A percentile compares a stretch with the other conserved stretches of the same genome.
Evolutionary conservation across 2,797 vertebrate species (phyloP).

Genomic region (Ceryle rudis): DNA sequence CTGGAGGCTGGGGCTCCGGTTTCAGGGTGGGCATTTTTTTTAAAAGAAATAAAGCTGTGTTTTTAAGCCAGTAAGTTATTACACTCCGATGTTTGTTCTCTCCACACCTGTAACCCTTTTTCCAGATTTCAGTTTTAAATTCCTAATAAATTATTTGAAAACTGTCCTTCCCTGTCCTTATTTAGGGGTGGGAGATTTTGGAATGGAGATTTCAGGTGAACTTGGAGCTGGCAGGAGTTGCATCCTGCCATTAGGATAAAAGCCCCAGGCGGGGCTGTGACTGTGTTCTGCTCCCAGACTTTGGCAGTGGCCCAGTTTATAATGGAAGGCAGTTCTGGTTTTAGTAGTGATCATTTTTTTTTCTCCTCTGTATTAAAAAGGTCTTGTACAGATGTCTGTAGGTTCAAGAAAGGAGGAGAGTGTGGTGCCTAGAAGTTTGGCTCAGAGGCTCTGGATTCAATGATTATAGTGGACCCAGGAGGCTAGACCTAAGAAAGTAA

Average conservation of each 20-base stretch:
- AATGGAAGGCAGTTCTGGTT: background rate
- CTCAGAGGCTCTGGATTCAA: background rate
- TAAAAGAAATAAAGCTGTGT: conserved; percentile 80
- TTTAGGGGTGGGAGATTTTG: background rate
- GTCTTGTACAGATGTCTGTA: background rate
- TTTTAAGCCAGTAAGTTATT: conserved; percentile 86
- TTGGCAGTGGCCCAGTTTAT: background rate
- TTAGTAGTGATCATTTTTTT: background rate
- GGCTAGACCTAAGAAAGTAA: background rate
- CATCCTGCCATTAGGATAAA: background rate
- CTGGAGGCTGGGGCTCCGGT: conserved; percentile 68
- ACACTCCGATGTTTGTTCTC: conserved; percentile 79
- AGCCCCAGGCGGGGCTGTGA: background rate
- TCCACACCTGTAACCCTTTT: conserved; percentile 85
- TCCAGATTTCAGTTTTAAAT: conserved; percentile 92
- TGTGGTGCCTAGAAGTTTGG: background rate
- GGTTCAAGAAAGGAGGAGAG: background rate
- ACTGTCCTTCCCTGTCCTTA: conserved; percentile 70
- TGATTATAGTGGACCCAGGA: background rate
- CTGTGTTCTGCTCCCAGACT: background rate
- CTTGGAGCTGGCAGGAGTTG: background rate
- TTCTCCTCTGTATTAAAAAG: background rate
- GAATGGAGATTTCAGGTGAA: background rate
- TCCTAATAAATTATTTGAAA: conserved; percentile 99
- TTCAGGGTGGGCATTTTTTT: conserved; percentile 72